These are phyloP conservation scores for Mythimna albipuncta DNA, from an alignment of 2,888 invertebrate genomes.

Conservation along the genomic window DNA sequence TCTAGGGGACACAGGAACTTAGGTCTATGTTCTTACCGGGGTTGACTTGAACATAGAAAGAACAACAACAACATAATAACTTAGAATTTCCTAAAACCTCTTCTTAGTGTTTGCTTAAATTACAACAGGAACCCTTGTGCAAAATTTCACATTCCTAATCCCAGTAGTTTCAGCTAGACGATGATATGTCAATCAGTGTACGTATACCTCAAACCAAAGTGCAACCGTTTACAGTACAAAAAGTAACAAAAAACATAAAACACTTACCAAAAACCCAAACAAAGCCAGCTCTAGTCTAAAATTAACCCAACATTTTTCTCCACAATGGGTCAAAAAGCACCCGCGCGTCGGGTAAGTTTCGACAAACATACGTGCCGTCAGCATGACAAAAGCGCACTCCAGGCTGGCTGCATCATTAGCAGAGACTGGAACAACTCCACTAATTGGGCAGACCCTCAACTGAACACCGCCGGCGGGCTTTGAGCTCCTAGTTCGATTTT, in stretches of 20 bases:
- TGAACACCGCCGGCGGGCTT: conserved; percentile 46
- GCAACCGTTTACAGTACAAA: too few species aligned
- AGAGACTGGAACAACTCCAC: conserved; percentile 62
- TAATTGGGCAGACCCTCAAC: conserved; percentile 71
- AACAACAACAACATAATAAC: too few species aligned
- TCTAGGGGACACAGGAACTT: too few species aligned
- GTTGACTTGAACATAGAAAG: too few species aligned
- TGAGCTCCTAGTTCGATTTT: conserved; percentile 53
- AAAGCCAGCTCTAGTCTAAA: conserved; percentile 24
- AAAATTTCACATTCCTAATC: too few species aligned
- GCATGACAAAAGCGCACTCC: conserved; percentile 69
- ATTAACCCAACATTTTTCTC: conserved; percentile 50
- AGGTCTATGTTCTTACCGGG: too few species aligned
- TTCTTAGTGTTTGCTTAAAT: too few species aligned
- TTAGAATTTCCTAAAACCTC: too few species aligned
- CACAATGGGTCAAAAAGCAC: conserved; percentile 53
- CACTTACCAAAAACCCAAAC: not conserved
- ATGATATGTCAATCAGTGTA: too few species aligned
- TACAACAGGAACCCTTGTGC: too few species aligned
- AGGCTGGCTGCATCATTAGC: conserved; percentile 71
- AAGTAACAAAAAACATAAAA: not conserved
- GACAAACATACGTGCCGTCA: conserved; percentile 60
- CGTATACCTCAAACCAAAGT: too few species aligned
- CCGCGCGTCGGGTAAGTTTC: conserved; percentile 27
- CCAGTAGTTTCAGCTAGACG: too few species aligned